Conservation (phyloP, 1,140 invertebrate genomes). For the Homarus americanus region DNA sequence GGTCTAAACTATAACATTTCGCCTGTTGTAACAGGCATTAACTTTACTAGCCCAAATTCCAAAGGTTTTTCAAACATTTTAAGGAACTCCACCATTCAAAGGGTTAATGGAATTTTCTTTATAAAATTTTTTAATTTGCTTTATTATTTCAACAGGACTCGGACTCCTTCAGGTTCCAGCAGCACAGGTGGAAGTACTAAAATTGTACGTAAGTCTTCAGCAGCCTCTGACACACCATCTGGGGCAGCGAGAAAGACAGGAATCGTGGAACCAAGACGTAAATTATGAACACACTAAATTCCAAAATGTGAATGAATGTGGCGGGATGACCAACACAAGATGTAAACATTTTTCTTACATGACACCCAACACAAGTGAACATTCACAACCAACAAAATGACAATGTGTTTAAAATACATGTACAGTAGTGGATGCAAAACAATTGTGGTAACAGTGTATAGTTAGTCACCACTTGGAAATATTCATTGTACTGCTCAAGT, state of each 20-base stretch:
- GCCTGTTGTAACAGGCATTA: no score
- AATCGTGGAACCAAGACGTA: constrained; percentile 66
- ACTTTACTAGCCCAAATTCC: background rate
- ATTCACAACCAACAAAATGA: constrained; percentile 1
- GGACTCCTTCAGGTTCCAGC: constrained; percentile 78
- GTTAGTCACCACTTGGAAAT: constrained; percentile 19
- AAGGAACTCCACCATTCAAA: background rate
- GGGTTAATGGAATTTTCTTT: background rate
- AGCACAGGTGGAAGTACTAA: constrained; percentile 82
- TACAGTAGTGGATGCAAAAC: background rate
- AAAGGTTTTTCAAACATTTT: no score
- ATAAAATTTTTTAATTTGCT: background rate
- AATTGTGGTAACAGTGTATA: constrained; percentile 12
- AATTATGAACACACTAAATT: constrained; percentile 30
- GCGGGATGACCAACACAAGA: background rate
- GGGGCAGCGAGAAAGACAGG: constrained; percentile 76
- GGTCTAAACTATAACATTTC: no score
- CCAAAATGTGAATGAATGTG: constrained; percentile 12
- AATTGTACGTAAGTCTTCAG: constrained; percentile 83
- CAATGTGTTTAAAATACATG: background rate
- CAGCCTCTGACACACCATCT: constrained; percentile 83
- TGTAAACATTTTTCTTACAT: background rate
- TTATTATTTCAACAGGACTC: constrained; percentile 70
- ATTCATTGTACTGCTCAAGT: constrained; percentile 4
- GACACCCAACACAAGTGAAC: background rate